phyloP scores from a whole-genome alignment of 2,113 vertebrate genomes.

The Opisthocomus hoazin region DNA sequence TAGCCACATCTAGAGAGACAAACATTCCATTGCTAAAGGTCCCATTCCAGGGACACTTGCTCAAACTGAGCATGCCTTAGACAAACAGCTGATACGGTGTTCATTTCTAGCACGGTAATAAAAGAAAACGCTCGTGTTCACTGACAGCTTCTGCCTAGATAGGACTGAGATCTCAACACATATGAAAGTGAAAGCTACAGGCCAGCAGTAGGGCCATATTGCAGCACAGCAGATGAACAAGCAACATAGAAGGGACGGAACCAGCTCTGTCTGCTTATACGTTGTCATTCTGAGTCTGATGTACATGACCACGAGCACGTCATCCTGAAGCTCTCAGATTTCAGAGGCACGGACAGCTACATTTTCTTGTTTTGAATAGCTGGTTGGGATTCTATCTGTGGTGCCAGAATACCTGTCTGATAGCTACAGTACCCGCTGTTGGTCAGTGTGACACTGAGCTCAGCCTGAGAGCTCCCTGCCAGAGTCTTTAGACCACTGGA shows the following conservation, averaged over 20 bases:
- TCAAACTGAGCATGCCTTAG: not conserved
- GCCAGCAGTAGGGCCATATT: not conserved
- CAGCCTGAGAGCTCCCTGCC: not conserved
- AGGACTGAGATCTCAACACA: not conserved
- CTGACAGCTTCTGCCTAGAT: not conserved
- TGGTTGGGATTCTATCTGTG: accelerated
- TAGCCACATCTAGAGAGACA: not conserved
- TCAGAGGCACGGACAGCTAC: not conserved
- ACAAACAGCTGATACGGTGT: not conserved
- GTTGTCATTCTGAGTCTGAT: not conserved
- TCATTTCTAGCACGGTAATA: not conserved
- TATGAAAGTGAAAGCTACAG: not conserved
- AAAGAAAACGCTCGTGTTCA: not conserved
- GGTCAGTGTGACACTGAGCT: not conserved
- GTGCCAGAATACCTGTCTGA: not conserved
- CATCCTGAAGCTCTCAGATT: not conserved
- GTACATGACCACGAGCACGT: not conserved
- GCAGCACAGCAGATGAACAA: not conserved
- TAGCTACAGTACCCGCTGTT: not conserved
- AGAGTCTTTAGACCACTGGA: not conserved
- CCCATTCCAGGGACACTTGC: not conserved
- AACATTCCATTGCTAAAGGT: no score
- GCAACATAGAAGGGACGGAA: not conserved
- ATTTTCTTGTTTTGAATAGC: not conserved
- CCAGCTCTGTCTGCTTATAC: not conserved